These are phyloP conservation scores for Phrynocephalus vlangalii DNA, from an alignment of 2,797 vertebrate genomes.

Conservation along the genomic window DNA sequence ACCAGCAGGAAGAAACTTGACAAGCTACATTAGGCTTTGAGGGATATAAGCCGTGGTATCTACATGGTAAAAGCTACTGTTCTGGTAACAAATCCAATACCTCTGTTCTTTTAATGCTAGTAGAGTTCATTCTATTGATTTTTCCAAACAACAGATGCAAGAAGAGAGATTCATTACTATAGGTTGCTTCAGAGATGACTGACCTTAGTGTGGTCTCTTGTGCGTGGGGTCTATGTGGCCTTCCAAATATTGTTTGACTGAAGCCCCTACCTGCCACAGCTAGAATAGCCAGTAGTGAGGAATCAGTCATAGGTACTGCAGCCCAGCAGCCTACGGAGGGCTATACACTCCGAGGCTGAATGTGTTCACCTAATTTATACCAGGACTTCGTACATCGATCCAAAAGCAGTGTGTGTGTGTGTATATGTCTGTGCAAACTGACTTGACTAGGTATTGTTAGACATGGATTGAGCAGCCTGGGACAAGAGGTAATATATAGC, in stretches of 20 bases:
- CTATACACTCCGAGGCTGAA: background rate
- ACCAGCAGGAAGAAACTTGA: background rate
- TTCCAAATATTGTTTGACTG: background rate
- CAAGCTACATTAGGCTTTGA: background rate
- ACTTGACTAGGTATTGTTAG: too few species aligned
- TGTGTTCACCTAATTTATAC: background rate
- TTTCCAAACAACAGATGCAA: background rate
- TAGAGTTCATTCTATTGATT: background rate
- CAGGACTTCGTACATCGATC: background rate
- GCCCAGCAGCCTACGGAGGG: background rate
- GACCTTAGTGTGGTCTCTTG: background rate
- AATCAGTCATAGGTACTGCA: background rate
- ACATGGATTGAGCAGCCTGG: too few species aligned
- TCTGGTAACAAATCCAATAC: background rate
- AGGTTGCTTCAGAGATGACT: background rate
- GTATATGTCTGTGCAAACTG: too few species aligned
- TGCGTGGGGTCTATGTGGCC: background rate
- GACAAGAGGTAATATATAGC: background rate
- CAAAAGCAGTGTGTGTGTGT: too few species aligned
- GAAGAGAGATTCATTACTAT: background rate
- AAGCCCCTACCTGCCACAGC: background rate
- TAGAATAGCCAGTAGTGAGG: background rate
- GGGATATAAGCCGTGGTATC: background rate
- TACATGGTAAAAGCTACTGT: background rate
- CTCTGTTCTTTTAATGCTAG: background rate